Evolutionary conservation across 1,140 invertebrate genomes (phyloP).

Genomic region (Schlechtendalia chinensis): DNA sequence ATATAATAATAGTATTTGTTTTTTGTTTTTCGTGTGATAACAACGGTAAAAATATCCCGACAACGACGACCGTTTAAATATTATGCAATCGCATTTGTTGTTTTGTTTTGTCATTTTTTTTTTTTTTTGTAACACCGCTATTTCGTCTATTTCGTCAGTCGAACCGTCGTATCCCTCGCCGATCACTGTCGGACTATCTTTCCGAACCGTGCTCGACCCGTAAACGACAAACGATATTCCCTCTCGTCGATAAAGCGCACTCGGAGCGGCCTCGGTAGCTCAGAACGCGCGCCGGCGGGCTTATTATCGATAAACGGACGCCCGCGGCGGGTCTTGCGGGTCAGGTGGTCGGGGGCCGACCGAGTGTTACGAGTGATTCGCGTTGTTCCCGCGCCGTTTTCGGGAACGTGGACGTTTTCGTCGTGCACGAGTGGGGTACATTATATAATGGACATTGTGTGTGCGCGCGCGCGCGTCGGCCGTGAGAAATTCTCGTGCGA

Average conservation of each 20-base stretch:
- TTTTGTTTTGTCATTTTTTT: not conserved
- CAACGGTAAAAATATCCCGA: not conserved
- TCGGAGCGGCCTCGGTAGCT: too few species aligned
- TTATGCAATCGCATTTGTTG: not conserved
- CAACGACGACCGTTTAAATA: not conserved
- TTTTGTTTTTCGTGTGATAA: not conserved
- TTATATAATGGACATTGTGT: too few species aligned
- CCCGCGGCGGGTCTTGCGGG: not conserved
- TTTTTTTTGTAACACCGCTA: not conserved
- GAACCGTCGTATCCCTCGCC: not conserved
- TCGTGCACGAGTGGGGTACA: too few species aligned
- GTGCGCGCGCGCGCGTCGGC: too few species aligned
- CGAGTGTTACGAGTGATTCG: too few species aligned
- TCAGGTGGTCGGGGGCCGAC: too few species aligned
- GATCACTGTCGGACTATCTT: too few species aligned
- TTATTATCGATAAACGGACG: not conserved
- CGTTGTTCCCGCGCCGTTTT: slow-evolving; percentile 3
- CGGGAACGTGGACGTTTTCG: not conserved
- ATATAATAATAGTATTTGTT: too few species aligned
- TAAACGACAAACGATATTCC: too few species aligned
- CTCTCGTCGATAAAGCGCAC: too few species aligned
- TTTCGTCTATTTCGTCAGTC: not conserved
- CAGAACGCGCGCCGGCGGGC: too few species aligned
- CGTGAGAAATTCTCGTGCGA: slow-evolving; percentile 31
- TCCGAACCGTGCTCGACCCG: too few species aligned